phyloP scores from a whole-genome alignment of 2,888 invertebrate species.

The Xestia ashworthii region DNA sequence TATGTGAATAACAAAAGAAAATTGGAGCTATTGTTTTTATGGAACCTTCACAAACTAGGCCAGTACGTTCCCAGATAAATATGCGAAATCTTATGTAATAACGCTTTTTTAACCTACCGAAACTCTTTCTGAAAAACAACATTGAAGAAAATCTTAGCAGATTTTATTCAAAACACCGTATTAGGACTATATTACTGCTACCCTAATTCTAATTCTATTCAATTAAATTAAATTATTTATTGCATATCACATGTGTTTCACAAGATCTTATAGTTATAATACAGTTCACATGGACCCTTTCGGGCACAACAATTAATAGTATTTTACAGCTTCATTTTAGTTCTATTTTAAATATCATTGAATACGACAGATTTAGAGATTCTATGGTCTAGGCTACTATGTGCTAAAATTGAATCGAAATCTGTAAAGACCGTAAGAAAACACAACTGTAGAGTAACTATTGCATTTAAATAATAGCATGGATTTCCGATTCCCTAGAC shows the following conservation, averaged over 20 bases:
- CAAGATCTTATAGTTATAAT: no score
- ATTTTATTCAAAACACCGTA: no score
- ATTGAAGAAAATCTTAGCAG: no score
- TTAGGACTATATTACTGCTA: background rate
- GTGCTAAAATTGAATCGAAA: background rate
- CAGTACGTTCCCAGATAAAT: slow-evolving; percentile 50
- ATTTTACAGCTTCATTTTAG: no score
- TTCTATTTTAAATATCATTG: no score
- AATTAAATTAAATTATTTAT: no score
- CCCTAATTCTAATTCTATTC: background rate
- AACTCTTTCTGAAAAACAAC: background rate
- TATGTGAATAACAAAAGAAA: slow-evolving; percentile 48
- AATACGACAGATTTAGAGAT: background rate
- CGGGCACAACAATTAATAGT: no score
- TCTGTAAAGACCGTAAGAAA: background rate
- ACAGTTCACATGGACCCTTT: no score
- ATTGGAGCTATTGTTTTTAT: slow-evolving; percentile 61
- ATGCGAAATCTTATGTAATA: slow-evolving; percentile 16
- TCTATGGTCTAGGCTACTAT: no score
- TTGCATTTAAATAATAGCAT: background rate
- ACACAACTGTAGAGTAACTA: background rate
- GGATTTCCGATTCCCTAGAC: background rate
- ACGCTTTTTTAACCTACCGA: background rate
- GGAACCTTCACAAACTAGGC: slow-evolving; percentile 47
- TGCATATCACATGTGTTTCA: no score